Conservation (phyloP, 2,888 invertebrate species). For the Augochlorella aurata region DNA sequence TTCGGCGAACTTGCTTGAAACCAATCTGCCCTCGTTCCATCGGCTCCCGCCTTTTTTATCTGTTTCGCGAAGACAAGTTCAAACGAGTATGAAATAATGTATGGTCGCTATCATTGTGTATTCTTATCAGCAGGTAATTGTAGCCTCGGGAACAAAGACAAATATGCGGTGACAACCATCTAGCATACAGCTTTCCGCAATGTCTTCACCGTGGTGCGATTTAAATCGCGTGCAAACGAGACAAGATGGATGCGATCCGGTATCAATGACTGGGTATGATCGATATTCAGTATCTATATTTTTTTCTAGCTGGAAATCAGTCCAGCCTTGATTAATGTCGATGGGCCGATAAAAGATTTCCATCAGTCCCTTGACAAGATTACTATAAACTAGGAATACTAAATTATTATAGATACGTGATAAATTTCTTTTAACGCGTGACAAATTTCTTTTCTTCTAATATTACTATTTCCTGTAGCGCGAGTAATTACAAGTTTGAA, state of each 20-base stretch:
- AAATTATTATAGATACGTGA: not conserved
- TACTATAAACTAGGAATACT: not conserved
- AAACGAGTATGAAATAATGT: conserved; percentile 41
- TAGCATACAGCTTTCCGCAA: conserved; percentile 12
- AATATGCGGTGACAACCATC: conserved; percentile 30
- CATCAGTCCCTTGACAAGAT: not conserved
- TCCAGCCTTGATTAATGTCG: not conserved
- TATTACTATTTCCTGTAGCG: not conserved
- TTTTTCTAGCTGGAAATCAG: not conserved
- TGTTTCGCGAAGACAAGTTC: conserved; percentile 29
- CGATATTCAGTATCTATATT: not conserved
- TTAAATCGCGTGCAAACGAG: not conserved
- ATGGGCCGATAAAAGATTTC: conserved; percentile 6
- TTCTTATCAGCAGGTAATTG: conserved; percentile 50
- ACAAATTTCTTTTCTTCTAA: no score
- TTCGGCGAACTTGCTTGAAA: not conserved
- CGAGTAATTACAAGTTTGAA: not conserved
- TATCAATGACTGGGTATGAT: not conserved
- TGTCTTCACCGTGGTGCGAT: not conserved
- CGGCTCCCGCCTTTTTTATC: conserved; percentile 52
- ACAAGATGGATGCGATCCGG: not conserved
- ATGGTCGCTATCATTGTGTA: conserved; percentile 35
- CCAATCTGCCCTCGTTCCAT: conserved; percentile 8
- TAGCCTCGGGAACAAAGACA: conserved; percentile 46
- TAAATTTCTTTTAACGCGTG: not conserved